phyloP scores from a whole-genome alignment of 2,888 invertebrate species.

The Abrostola triplasia region DNA sequence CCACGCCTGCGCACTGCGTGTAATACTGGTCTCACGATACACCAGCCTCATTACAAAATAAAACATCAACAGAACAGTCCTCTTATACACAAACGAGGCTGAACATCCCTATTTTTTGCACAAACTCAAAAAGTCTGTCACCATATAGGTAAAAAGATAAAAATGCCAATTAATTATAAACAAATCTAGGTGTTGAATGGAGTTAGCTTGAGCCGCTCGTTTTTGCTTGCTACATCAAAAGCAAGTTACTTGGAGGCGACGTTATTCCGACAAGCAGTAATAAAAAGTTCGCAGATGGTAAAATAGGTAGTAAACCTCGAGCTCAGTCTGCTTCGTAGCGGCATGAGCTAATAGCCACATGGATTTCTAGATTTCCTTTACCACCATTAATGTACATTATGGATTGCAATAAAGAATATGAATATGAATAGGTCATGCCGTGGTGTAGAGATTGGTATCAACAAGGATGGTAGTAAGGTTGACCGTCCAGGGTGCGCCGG shows the following conservation, averaged over 20 bases:
- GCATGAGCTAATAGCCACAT: no score
- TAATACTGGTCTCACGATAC: no score
- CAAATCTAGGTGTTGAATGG: conserved; percentile 64
- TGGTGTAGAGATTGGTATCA: no score
- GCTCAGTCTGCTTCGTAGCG: no score
- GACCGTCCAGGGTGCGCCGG: no score
- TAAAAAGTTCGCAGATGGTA: conserved; percentile 37
- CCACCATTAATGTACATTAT: no score
- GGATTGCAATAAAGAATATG: no score
- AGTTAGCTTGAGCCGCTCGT: conserved; percentile 50
- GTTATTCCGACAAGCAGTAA: conserved; percentile 64
- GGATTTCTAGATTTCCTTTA: no score
- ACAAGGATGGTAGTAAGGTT: no score
- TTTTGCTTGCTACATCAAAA: conserved; percentile 73
- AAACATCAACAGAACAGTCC: neutral
- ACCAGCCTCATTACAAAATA: neutral
- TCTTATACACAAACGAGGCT: neutral
- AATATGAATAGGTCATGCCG: no score
- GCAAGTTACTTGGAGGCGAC: conserved; percentile 64
- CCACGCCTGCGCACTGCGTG: no score
- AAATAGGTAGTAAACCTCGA: conserved; percentile 25
- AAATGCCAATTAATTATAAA: conserved; percentile 60
- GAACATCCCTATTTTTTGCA: neutral
- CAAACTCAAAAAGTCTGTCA: conserved; percentile 7
- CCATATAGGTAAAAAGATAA: conserved; percentile 39